Evolutionary conservation across 2,113 vertebrate species (phyloP).

Genomic region (Oryzias woworae): DNA sequence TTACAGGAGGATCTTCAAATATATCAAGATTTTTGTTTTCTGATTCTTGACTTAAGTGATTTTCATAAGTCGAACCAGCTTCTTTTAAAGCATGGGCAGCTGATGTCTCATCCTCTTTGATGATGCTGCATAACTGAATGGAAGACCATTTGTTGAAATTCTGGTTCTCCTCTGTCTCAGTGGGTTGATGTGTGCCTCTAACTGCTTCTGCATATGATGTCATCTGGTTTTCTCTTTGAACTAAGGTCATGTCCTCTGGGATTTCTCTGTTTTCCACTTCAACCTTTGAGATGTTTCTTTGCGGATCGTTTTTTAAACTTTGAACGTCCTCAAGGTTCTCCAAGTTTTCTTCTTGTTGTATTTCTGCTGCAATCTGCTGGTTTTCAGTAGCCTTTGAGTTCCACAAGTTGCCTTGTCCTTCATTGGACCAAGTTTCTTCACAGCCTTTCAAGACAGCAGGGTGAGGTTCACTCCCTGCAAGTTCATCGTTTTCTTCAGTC

Average conservation of each 20-base stretch:
- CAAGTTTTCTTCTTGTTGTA: constrained; percentile 76
- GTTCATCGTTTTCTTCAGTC: constrained; percentile 76
- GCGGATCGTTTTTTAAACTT: constrained; percentile 6
- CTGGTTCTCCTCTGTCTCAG: constrained; percentile 64
- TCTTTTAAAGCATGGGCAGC: constrained; percentile 20
- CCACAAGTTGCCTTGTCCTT: constrained; percentile 46
- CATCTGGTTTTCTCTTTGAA: constrained; percentile 16
- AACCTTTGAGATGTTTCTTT: constrained; percentile 6
- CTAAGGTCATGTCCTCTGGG: constrained; percentile 57
- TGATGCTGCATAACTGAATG: constrained; percentile 34
- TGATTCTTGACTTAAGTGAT: constrained; percentile 17
- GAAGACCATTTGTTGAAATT: constrained; percentile 71
- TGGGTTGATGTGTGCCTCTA: constrained; percentile 8
- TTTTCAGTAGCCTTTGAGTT: constrained; percentile 16
- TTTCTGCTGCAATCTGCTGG: constrained; percentile 9
- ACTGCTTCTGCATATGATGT: constrained; percentile 20
- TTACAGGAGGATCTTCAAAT: constrained; percentile 32
- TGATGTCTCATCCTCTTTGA: constrained; percentile 25
- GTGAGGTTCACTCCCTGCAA: constrained; percentile 75
- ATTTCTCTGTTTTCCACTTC: constrained; percentile 76
- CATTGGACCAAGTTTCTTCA: constrained; percentile 63
- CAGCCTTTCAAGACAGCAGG: constrained; percentile 51
- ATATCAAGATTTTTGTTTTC: constrained; percentile 34
- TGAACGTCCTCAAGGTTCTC: constrained; percentile 56
- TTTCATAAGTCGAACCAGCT: constrained; percentile 23